These are phyloP conservation scores for Pseudois nayaur DNA, from an alignment of 2,113 vertebrate species.

Conservation along the genomic window DNA sequence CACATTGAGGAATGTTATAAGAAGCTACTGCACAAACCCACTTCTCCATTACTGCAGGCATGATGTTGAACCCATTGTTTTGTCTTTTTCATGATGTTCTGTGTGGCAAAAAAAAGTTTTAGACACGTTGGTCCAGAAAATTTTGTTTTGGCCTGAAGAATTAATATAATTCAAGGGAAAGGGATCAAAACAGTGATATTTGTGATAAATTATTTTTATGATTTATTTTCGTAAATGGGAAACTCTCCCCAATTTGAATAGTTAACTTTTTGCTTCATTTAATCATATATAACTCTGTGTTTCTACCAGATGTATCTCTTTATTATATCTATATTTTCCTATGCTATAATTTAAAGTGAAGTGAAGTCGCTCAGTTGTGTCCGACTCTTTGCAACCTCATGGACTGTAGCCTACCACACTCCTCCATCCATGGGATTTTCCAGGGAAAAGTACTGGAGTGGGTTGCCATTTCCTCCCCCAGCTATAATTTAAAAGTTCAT, in stretches of 20 bases:
- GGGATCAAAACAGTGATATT: neutral
- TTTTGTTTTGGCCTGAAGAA: neutral
- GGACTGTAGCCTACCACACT: neutral
- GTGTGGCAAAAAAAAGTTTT: neutral
- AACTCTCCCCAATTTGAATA: neutral
- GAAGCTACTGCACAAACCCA: neutral
- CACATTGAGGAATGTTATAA: neutral
- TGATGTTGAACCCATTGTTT: rapidly evolving
- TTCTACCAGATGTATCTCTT: neutral
- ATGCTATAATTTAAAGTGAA: neutral
- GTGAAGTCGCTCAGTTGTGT: neutral
- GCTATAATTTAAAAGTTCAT: neutral
- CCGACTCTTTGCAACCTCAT: neutral
- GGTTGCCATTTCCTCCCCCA: neutral
- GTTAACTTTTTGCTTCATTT: neutral
- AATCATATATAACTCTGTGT: neutral
- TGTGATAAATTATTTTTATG: neutral
- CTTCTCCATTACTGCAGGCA: neutral
- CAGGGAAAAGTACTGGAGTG: neutral
- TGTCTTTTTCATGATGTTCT: neutral
- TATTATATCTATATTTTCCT: neutral
- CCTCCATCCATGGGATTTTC: neutral
- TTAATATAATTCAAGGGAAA: neutral
- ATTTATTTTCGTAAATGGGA: neutral
- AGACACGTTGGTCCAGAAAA: neutral